phyloP scores from a whole-genome alignment of 2,113 vertebrate genomes.

The Esox niger region DNA sequence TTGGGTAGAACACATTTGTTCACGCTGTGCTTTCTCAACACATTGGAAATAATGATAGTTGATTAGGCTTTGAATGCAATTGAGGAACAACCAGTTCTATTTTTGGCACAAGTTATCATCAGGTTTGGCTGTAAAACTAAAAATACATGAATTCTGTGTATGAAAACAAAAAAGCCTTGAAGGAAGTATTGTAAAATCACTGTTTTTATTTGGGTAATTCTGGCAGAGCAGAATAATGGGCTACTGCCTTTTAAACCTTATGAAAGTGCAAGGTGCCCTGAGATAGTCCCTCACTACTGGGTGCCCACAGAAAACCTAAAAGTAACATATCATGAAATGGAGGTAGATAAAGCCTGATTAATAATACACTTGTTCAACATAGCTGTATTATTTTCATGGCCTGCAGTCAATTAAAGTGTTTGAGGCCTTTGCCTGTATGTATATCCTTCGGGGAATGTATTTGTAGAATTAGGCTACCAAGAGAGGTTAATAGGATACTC shows the following conservation, averaged over 20 bases:
- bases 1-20: constrained; percentile 27
- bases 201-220: no score
- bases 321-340: no score
- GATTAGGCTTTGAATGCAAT: background rate
- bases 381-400: no score
- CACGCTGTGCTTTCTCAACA: constrained; percentile 24
- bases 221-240: no score
- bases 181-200: background rate
- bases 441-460: constrained; percentile 43
- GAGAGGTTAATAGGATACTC: constrained; percentile 61
- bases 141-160: background rate
- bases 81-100: constrained; percentile 10
- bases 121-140: background rate
- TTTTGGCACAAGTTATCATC: constrained; percentile 2
- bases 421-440: background rate
- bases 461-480: constrained; percentile 46
- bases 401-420: no score
- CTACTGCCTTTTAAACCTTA: no score
- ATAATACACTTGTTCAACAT: no score
- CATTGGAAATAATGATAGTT: constrained; percentile 3
- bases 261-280: no score
- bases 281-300: no score
- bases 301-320: no score
- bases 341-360: no score
- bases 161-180: no score